A percentile compares a stretch with the other conserved stretches of the same genome.
Evolutionary conservation across 2,797 vertebrate genomes (phyloP).

Genomic region (Gadopsis bispinosus): DNA sequence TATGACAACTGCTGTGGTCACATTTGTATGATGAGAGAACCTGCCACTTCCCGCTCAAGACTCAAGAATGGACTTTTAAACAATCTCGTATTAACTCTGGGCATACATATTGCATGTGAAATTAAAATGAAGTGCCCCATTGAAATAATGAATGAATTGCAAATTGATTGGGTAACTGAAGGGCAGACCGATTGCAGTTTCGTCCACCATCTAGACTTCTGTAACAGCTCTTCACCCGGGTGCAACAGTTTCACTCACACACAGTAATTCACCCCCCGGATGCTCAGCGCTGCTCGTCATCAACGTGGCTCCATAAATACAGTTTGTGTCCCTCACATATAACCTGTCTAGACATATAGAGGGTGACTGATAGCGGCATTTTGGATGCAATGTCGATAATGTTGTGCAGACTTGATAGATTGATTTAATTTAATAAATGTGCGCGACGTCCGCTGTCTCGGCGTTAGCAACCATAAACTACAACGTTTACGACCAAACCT

Average conservation of each 20-base stretch:
- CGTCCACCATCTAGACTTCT: neutral
- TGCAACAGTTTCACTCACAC: conserved; percentile 27
- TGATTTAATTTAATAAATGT: conserved; percentile 12
- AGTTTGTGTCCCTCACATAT: conserved; percentile 4
- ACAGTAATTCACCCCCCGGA: conserved; percentile 17
- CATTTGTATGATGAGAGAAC: neutral
- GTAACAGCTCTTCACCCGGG: conserved; percentile 14
- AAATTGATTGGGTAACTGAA: conserved; percentile 9
- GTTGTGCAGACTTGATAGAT: conserved; percentile 25
- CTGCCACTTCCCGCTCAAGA: neutral
- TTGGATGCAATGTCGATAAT: conserved; percentile 17
- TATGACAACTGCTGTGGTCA: neutral
- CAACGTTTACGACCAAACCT: neutral
- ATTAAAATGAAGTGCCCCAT: conserved; percentile 4
- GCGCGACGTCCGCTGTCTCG: neutral
- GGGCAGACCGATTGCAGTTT: conserved; percentile 19
- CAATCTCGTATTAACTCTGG: neutral
- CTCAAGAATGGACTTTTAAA: neutral
- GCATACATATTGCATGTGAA: neutral
- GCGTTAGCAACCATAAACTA: neutral
- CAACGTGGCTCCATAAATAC: conserved; percentile 16
- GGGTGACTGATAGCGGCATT: conserved; percentile 20
- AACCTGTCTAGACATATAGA: neutral
- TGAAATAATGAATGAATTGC: conserved; percentile 5
- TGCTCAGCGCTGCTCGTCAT: neutral